These are phyloP conservation scores for Ditula angustiorana DNA, from an alignment of 2,888 invertebrate species.

Conservation along the genomic window DNA sequence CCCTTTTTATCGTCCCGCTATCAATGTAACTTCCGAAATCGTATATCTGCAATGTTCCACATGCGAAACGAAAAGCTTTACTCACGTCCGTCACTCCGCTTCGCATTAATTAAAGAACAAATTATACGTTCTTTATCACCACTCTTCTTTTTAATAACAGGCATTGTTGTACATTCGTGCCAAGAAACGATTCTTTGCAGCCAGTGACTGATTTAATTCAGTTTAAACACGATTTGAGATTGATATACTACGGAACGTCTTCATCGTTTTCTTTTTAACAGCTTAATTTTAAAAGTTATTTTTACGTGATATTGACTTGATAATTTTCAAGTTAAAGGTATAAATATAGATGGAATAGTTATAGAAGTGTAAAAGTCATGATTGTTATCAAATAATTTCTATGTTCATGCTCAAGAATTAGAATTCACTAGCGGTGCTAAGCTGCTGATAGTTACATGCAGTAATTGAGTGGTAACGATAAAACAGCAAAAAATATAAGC, in stretches of 20 bases:
- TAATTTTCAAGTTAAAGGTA: neutral
- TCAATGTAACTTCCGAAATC: slow-evolving; percentile 66
- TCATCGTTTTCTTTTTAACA: slow-evolving; percentile 61
- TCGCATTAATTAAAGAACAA: slow-evolving; percentile 77
- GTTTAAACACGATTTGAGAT: slow-evolving; percentile 66
- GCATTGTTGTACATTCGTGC: slow-evolving; percentile 82
- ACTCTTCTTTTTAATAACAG: slow-evolving; percentile 81
- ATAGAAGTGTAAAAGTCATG: neutral
- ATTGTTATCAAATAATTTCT: neutral
- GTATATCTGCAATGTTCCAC: slow-evolving; percentile 68
- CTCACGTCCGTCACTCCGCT: slow-evolving; percentile 79
- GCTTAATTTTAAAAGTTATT: slow-evolving; percentile 59
- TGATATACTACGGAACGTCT: slow-evolving; percentile 68
- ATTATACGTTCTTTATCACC: slow-evolving; percentile 81
- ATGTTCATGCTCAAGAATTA: slow-evolving; percentile 1
- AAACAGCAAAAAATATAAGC: slow-evolving; percentile 2
- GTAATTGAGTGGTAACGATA: slow-evolving; percentile 31
- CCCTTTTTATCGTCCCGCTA: slow-evolving; percentile 66
- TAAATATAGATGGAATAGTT: neutral
- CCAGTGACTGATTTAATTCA: slow-evolving; percentile 81
- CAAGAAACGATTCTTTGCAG: slow-evolving; percentile 80
- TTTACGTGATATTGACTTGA: slow-evolving; percentile 11
- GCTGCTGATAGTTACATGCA: slow-evolving; percentile 13
- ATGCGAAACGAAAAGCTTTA: slow-evolving; percentile 77
- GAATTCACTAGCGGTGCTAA: slow-evolving; percentile 12